Percentiles rank a stretch among this genome's conserved stretches.
phyloP scores from a whole-genome alignment of 2,888 invertebrate genomes.

The Petrolisthes cinctipes region DNA sequence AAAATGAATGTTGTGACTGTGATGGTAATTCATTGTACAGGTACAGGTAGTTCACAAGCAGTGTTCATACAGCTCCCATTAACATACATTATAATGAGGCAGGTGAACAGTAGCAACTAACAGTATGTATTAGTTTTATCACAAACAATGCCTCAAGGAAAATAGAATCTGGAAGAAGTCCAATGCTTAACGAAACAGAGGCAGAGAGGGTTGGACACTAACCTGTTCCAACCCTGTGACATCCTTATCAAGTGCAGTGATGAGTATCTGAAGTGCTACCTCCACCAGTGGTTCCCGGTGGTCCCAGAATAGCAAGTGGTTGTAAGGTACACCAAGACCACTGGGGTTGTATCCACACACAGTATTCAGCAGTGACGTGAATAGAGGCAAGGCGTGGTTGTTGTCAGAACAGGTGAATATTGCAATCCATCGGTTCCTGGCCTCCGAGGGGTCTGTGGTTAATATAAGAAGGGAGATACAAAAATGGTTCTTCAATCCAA shows the following conservation, averaged over 20 bases:
- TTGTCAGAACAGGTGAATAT: conserved; percentile 78
- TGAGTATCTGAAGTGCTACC: conserved; percentile 88
- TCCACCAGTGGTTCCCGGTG: conserved; percentile 94
- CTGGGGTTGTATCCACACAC: conserved; percentile 98
- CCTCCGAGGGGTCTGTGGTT: conserved; percentile 68
- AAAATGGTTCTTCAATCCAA: not conserved
- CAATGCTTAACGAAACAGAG: no score
- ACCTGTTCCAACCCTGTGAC: conserved; percentile 71
- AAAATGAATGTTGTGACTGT: no score
- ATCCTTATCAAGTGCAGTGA: conserved; percentile 96
- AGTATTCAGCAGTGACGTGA: conserved; percentile 96
- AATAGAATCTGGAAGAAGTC: no score
- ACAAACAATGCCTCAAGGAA: no score
- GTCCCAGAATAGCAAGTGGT: conserved; percentile 94
- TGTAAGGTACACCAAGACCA: conserved; percentile 91
- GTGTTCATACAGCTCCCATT: no score
- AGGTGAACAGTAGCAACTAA: no score
- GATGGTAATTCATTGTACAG: no score
- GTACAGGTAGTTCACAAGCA: no score
- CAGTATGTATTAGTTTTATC: no score
- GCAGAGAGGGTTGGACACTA: not conserved
- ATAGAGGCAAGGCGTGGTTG: conserved; percentile 94
- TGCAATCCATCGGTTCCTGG: conserved; percentile 77
- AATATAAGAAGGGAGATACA: not conserved
- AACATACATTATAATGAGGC: no score